Evolutionary conservation across 2,888 invertebrate genomes (phyloP), one percentile per base, ranked within the genome.

Genomic region (Geotrupes spiniger): DNA sequence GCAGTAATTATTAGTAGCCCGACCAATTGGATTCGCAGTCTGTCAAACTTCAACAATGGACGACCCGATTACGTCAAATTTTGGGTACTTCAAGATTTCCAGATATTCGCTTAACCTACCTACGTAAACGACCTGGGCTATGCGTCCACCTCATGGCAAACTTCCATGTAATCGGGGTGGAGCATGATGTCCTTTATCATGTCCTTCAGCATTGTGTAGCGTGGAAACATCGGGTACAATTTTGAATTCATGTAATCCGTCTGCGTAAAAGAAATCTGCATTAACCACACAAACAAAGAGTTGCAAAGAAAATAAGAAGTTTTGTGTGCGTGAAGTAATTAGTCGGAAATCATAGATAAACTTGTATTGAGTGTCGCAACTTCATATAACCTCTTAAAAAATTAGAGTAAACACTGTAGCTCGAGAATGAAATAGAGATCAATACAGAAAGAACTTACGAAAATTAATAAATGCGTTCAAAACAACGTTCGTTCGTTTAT

Each of bases 141-240:
- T 74, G 80, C 81, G 71, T 88, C 90, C 71, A 89, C 82, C 74
- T 94, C 94, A 72, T 94, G 94, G 75, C 92, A 92, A 54, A 94
- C 92, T 76, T 94, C 94, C 89, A 94, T 92, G 78, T 93, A 95
- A 74, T 92, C 92, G n/a, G 93, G 93, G 75, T 93, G 89, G 66
- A 92, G 87, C 85, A 93, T 89, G 63, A 93, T 92, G 67, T 90
- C 90, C 77, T 95, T 95, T 67, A 96, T 94, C 93, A 97, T 94
- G 72, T 93, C 92, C 75, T 97, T 97, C 60, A 97, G 82, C 82
- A 95, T 90, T 52, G 91, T 89, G 79, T 97, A 97, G 41, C 96
- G 85, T 17, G 94, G 90, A 68, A 95, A 86, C 75, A 95, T 91
- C 55, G 95, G 95, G 73, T 93, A 94, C 66, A 92, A 81, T 76